Evolutionary conservation across 2,797 vertebrate species (phyloP).

Genomic region (Ispidina picta): DNA sequence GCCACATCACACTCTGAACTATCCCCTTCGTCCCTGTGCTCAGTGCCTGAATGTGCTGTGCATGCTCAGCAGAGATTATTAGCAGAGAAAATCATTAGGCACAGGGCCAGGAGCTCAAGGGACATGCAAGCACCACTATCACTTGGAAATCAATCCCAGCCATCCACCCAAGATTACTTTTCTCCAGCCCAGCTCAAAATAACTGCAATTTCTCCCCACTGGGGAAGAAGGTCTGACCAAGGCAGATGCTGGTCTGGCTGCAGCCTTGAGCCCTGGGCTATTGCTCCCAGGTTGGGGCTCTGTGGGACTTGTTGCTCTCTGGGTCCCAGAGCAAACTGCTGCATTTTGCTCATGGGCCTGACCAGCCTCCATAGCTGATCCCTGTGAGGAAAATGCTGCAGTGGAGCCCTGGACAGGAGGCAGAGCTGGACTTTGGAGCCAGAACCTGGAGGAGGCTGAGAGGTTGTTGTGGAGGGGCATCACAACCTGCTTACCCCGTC

Average conservation of each 20-base stretch:
- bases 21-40: background rate
- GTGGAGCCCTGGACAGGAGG: background rate
- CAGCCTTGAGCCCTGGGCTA: background rate
- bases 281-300: rapidly evolving
- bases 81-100: slow-evolving; percentile 14
- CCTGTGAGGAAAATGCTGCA: background rate
- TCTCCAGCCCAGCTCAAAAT: background rate
- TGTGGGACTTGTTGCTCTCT: background rate
- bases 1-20: background rate
- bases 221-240: background rate
- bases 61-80: background rate
- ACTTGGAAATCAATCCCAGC: slow-evolving; percentile 38
- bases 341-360: background rate
- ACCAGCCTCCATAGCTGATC: rapidly evolving
- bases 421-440: background rate
- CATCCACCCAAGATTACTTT: background rate
- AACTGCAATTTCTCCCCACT: background rate
- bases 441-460: background rate
- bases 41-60: background rate
- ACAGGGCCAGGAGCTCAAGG: background rate
- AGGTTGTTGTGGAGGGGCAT: background rate
- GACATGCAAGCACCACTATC: background rate
- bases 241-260: background rate
- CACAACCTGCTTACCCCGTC: rapidly evolving
- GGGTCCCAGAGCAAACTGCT: background rate